Base-by-base conservation (phyloP, 2,888 invertebrate genomes). In the Chymomyza amoena region DNA sequence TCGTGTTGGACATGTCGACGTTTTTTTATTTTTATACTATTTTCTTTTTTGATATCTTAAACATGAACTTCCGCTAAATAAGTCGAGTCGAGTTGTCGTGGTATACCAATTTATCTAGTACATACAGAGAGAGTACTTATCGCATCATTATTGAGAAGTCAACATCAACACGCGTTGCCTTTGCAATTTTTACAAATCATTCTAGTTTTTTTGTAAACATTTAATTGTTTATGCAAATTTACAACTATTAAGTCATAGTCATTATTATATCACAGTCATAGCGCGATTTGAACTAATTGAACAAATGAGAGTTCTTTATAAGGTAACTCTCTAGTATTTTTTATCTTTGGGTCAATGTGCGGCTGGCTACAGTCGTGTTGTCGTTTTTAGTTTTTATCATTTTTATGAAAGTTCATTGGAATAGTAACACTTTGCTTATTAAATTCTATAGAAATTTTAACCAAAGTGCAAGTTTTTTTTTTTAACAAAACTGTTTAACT, bases 191-290 rank as follows among this genome's bases (percentile, higher is more conserved):
- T 70, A 75, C 63, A 71, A 69, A 13, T 32, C 13, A 66, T 69
- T 77, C 68, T 64, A 66, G 62, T 45, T 54, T 20, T 50, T 15
- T 25, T 25, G 3, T 25, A 4, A 25, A 25, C 7, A 62, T 50
- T 72, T 79, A 79, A 87, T 84, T 69, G 72, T 64, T 69, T 67
- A 62, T 63, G 57, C 68, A 64, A 77, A 79, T 76, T 66, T 75
- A 61, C 66, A 67, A 66, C 66, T 75, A 73, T 77, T 73, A 79
- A 51, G 64, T 74, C 72, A 73, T 67, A 69, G 69, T 80, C 71
- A 77, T 65, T 61, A 66, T 28, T 70, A 28, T 54, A 62, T 25
- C 54, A 59, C 13, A 50, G 16, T 52, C 59, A 68, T 60, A 18
- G 54, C 62, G 63, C 25, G 16, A 66, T 61, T 67, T 54, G 28